Base-by-base conservation (phyloP, 2,888 invertebrate genomes). In the Cantharis nigra region DNA sequence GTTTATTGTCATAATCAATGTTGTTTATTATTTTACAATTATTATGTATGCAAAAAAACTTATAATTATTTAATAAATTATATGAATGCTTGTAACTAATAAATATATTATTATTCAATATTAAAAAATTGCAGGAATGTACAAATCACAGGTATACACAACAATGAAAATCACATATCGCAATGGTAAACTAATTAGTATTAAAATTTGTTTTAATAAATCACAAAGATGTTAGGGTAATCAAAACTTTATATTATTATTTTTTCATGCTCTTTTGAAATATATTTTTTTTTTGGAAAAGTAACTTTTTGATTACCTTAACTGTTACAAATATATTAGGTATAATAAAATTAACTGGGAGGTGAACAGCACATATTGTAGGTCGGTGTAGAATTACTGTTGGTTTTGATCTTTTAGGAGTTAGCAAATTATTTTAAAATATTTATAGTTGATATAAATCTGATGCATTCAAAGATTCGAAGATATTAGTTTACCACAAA, bases 1-100 rank as follows among this genome's bases (percentile, higher is more conserved):
- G 76, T 78, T 49, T 78, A 78, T 78, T 78, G 78, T 78, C 78
- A 78, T 76, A 72, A 73, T 76, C 76, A 78, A 76, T 71, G 78
- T 70, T 78, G 49, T 78, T 72, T 33, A 67, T 70, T 76, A 76
- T 74, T 76, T 78, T 76, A 78, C 73, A 75, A 69, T 70, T 64
- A 70, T 69, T 69, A 65, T 73, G 63, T 70, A 67, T 75, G 69
- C 63, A 72, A 74, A 73, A 77, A 64, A 64, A 16, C 20, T 30
- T 49, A 49, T 70, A 69, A 64, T 71, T 20, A 28, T 64, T 13
- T 72, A 72, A 72, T 23, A 20, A 63, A 74, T 33, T 64, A 69
- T 69, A 70, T 18, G 23, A 65, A 16, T 62, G 65, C 65, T 71
- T 20, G 65, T 33, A 70, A 71, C 71, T 28, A 71, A 71, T 70